phyloP scores from a whole-genome alignment of 2,113 vertebrate species.

The Mustela nigripes region DNA sequence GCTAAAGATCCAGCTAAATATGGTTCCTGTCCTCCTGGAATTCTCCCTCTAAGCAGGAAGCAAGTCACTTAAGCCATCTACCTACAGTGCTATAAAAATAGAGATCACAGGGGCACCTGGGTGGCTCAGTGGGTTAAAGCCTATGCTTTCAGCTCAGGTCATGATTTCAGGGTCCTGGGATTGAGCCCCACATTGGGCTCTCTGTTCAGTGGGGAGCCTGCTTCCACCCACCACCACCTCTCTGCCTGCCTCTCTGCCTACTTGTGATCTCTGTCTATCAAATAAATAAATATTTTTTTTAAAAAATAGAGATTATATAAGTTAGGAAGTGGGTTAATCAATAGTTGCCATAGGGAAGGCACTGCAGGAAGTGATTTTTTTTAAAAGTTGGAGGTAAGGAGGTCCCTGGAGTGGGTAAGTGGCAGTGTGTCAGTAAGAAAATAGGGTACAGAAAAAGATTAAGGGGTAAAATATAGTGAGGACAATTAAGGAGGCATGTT shows the following conservation, averaged over 20 bases:
- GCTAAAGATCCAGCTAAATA: not conserved
- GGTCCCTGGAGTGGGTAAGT: not conserved
- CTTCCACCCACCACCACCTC: too few relatives aligned
- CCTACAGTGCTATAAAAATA: not conserved
- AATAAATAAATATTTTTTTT: too few relatives aligned
- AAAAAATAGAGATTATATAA: not conserved
- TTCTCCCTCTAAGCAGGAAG: not conserved
- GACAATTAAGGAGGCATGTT: not conserved
- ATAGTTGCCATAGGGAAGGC: not conserved
- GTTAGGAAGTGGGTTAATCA: not conserved
- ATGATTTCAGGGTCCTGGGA: too few relatives aligned
- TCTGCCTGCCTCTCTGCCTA: too few relatives aligned
- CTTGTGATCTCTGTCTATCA: too few relatives aligned
- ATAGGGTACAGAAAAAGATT: not conserved
- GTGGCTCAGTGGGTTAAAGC: too few relatives aligned
- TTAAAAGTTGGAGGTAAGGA: not conserved
- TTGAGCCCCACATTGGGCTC: too few relatives aligned
- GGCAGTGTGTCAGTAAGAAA: conserved; percentile 44
- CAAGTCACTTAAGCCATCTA: not conserved
- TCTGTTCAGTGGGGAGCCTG: too few relatives aligned
- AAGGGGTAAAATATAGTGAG: conserved; percentile 5
- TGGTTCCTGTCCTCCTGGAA: not conserved
- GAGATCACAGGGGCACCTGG: not conserved
- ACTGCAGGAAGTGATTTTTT: not conserved
- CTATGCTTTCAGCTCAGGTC: too few relatives aligned